These are phyloP conservation scores for Nannoperca australis DNA, from an alignment of 2,797 vertebrate genomes.

Conservation along the genomic window DNA sequence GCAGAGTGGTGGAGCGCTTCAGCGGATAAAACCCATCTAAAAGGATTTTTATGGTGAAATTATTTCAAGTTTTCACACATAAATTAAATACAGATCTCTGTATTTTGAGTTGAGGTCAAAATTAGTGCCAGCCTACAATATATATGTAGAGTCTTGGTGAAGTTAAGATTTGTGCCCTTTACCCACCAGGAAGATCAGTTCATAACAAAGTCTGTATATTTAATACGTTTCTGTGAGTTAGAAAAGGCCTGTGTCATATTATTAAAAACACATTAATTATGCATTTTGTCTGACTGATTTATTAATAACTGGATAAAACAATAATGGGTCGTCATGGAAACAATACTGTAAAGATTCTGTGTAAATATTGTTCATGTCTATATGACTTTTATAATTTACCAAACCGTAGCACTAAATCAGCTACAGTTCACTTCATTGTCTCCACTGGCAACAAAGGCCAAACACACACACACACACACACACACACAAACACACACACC, in stretches of 20 bases:
- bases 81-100: not conserved
- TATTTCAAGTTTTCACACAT: conserved; percentile 19
- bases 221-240: not conserved
- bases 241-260: not conserved
- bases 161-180: conserved; percentile 1
- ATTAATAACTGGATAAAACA: not conserved
- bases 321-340: conserved; percentile 1
- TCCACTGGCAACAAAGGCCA: conserved; percentile 20
- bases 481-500: not conserved
- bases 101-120: not conserved
- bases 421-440: conserved; percentile 23
- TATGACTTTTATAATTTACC: conserved; percentile 6
- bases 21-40: conserved; percentile 2
- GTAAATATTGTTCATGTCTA: conserved; percentile 3
- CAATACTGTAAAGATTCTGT: not conserved
- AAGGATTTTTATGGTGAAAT: not conserved
- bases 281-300: not conserved
- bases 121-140: not conserved
- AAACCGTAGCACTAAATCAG: not conserved
- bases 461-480: conserved; percentile 12
- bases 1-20: not conserved
- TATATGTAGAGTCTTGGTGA: not conserved
- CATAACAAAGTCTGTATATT: not conserved
- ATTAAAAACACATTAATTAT: not conserved
- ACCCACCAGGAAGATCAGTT: not conserved